Evolutionary conservation across 1,140 invertebrate genomes (phyloP).

Genomic region (Drosophila littoralis): DNA sequence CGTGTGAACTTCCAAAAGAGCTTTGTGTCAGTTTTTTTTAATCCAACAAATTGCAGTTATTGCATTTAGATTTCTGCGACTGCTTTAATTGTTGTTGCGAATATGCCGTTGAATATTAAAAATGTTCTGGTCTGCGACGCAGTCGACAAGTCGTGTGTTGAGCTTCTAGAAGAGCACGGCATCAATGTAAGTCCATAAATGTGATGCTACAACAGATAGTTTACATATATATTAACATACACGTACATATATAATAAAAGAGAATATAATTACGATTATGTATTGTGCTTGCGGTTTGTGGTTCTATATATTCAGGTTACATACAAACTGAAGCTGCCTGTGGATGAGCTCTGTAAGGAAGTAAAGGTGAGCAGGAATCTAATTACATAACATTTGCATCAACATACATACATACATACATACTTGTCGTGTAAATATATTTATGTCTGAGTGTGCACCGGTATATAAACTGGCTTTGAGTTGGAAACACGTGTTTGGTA

Average conservation of each 20-base stretch:
- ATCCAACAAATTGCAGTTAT: conserved; percentile 1
- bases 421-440: background rate
- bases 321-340: conserved; percentile 91
- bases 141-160: conserved; percentile 93
- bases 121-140: conserved; percentile 96
- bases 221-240: background rate
- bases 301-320: conserved; percentile 59
- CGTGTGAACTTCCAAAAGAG: background rate
- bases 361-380: conserved; percentile 89
- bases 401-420: background rate
- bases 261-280: background rate
- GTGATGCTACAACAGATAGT: background rate
- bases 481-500: conserved; percentile 20
- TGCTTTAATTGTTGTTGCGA: conserved; percentile 14
- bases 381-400: conserved; percentile 12
- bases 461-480: background rate
- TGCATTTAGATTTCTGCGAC: conserved; percentile 2
- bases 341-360: conserved; percentile 93
- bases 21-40: conserved; percentile 1
- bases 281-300: conserved; percentile 12
- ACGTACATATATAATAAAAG: conserved; percentile 9
- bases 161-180: conserved; percentile 90
- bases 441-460: background rate
- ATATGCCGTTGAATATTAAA: conserved; percentile 86
- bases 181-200: conserved; percentile 88